A percentile compares a stretch with the other conserved stretches of the same genome.
These are phyloP conservation scores for Oryctolagus cuniculus DNA, from an alignment of 2,113 vertebrate genomes.

Conservation along the genomic window DNA sequence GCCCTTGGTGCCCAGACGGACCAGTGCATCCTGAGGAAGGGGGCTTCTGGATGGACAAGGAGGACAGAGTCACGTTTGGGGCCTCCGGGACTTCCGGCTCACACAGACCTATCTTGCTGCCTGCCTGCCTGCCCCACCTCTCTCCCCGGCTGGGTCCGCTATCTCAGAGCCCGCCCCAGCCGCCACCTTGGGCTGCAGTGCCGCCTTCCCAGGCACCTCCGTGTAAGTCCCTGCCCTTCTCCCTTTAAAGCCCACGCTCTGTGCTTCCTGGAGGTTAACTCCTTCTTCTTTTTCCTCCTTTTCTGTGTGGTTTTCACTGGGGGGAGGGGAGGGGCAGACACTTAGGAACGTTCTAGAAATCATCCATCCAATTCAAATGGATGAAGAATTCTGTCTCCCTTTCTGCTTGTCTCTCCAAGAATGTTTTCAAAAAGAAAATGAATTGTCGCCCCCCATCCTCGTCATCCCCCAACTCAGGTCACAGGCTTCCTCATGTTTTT, in stretches of 20 bases:
- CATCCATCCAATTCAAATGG: background rate
- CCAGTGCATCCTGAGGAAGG: too few relatives aligned
- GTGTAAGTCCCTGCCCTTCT: background rate
- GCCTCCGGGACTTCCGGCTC: too few relatives aligned
- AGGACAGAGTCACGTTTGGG: too few relatives aligned
- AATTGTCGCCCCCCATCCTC: background rate
- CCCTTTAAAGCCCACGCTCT: background rate
- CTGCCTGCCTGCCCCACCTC: too few relatives aligned
- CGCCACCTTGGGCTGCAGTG: background rate
- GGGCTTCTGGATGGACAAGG: too few relatives aligned
- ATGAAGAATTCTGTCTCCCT: too few relatives aligned
- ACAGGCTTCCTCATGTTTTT: too few relatives aligned
- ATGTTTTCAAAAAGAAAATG: background rate
- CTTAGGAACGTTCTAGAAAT: conserved; percentile 44
- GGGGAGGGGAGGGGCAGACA: background rate
- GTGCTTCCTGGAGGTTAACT: background rate
- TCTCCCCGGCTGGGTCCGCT: background rate
- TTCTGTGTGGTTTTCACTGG: background rate
- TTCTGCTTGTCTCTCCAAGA: too few relatives aligned
- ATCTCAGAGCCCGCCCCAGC: background rate
- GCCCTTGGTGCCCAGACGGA: too few relatives aligned
- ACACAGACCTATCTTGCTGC: too few relatives aligned
- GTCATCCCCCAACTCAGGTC: background rate
- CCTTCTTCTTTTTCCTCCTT: background rate
- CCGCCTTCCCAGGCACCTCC: background rate